phyloP scores from a whole-genome alignment of 1,140 invertebrate genomes.

The Lepidurus apus region DNA sequence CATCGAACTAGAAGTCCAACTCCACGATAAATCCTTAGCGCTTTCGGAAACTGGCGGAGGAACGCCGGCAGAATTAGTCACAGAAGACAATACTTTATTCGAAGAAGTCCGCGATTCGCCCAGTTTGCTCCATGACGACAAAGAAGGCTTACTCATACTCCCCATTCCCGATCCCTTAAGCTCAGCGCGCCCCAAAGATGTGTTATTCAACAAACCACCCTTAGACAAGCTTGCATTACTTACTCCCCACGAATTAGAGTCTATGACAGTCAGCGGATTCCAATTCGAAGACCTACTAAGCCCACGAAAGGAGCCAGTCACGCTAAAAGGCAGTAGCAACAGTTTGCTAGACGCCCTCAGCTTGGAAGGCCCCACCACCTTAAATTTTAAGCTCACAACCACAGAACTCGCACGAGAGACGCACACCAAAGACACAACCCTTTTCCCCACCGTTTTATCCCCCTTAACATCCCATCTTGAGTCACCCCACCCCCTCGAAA shows the following conservation, averaged over 20 bases:
- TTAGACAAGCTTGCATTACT: constrained; percentile 25
- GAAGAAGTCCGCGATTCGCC: constrained; percentile 29
- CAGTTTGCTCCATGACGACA: constrained; percentile 24
- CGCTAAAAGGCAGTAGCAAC: constrained; percentile 24
- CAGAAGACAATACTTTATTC: constrained; percentile 26
- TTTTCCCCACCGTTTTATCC: background rate
- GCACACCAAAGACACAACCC: background rate
- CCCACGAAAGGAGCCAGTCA: constrained; percentile 19
- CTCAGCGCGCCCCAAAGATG: background rate
- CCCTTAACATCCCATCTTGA: background rate
- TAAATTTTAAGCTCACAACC: background rate
- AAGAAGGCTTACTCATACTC: constrained; percentile 22
- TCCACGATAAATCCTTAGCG: constrained; percentile 24
- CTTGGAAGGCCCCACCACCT: background rate
- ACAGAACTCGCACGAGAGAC: constrained; percentile 18
- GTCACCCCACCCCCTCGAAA: background rate
- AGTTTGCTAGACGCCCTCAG: background rate
- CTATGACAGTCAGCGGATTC: constrained; percentile 28
- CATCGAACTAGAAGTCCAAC: constrained; percentile 28
- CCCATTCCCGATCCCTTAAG: background rate
- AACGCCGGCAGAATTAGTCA: constrained; percentile 23
- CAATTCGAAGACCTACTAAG: background rate
- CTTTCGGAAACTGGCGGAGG: constrained; percentile 6
- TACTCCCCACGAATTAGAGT: constrained; percentile 29
- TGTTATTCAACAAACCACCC: background rate